Conservation (phyloP, 2,113 vertebrate species). For the Mus pahari region DNA sequence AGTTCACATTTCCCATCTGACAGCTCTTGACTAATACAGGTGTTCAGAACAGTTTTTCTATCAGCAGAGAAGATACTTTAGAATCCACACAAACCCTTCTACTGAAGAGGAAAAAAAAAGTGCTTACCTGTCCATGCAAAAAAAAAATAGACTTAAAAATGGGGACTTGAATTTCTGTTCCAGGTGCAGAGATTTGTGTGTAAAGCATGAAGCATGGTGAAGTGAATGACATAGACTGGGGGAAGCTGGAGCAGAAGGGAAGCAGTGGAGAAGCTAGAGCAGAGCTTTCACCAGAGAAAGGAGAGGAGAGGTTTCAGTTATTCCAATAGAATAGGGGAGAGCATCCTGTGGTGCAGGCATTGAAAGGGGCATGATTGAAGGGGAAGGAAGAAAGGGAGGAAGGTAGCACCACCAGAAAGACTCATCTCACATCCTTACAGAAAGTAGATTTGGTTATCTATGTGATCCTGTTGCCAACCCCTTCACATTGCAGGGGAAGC, state of each 20-base stretch:
- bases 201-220: not conserved
- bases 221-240: not conserved
- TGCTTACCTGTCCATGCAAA: not conserved
- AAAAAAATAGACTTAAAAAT: not conserved
- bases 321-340: not conserved
- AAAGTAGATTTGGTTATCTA: not conserved
- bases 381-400: not conserved
- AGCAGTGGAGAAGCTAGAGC: not conserved
- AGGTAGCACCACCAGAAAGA: not conserved
- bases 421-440: not conserved
- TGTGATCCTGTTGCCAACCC: not conserved
- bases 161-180: not conserved
- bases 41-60: not conserved
- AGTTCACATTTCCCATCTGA: not conserved
- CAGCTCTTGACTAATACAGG: not conserved
- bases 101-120: not conserved
- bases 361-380: not conserved
- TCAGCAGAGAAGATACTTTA: not conserved
- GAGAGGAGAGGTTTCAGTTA: not conserved
- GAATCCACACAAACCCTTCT: not conserved
- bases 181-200: not conserved
- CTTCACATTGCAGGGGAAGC: not conserved
- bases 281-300: not conserved
- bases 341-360: not conserved
- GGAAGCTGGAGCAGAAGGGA: too few species aligned